Evolutionary conservation across 2,888 invertebrate species (phyloP), one percentile per base, ranked within the genome.

Genomic region (Latheticus oryzae): DNA sequence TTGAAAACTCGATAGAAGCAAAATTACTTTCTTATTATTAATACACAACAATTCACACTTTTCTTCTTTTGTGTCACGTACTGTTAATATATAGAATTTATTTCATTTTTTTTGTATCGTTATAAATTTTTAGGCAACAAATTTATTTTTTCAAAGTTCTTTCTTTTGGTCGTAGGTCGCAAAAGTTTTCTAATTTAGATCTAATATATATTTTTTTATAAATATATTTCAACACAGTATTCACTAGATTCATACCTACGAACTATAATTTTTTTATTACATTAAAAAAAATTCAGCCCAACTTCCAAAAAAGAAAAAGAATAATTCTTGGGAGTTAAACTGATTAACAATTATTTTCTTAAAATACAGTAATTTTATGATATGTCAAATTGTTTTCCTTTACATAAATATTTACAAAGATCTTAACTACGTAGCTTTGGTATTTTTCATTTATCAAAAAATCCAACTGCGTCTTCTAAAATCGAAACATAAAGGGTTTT

Each of bases 381-480:
- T 75, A 75, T 75, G 75, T 75, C 72, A 67, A 72, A 68, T 74
- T 70, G 69, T 74, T 73, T 72, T 68, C 68, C 67, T 68, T 68
- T 67, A 63, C 60, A 59, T 55, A 48, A 59, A 61, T 58, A 54
- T 54, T 37, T 53, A 58, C 53, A 58, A 47, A 54, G 35, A 19
- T 50, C 38, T 50, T 38, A 19, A 28, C 50, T 50, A 50, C 16
- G 24, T 50, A 50, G 37, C 38, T 50, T 47, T 47, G 35, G 23
- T 47, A 35, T 47, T 47, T 30, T 15, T 28, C 16, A 2, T 42
- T 47, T 24, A n/a, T 28, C 26, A 30, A 45, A 43, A 45, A 45
- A 19, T 23, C 33, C 7, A n/a, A 45, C 12, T 26, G 28, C 32
- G 15, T 47, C 35, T 8, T n/a, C 7, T 24, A 47, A 23, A 24